Evolutionary conservation across 1,140 invertebrate genomes (phyloP).

Genomic region (Uloborus diversus): DNA sequence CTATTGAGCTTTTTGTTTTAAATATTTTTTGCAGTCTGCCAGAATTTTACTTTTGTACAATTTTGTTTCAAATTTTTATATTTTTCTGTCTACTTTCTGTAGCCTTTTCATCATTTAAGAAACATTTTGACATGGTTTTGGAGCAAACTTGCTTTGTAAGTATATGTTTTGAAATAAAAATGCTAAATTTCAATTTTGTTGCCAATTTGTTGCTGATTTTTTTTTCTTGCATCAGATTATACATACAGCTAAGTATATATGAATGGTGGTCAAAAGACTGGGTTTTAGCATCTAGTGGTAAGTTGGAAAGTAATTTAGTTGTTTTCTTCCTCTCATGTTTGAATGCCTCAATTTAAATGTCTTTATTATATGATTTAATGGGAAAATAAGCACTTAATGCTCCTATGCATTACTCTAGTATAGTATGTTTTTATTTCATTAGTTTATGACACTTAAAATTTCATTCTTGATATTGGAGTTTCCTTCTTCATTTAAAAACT

Average conservation of each 20-base stretch:
- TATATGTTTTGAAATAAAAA: constrained; percentile 7
- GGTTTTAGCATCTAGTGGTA: constrained; percentile 44
- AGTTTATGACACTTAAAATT: too few relatives aligned
- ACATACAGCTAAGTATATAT: constrained; percentile 45
- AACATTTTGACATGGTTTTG: constrained; percentile 52
- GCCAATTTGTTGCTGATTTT: neutral
- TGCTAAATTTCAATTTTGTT: neutral
- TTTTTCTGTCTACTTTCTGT: constrained; percentile 7
- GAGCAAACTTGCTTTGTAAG: constrained; percentile 56
- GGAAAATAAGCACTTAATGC: too few relatives aligned
- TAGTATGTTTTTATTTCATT: too few relatives aligned
- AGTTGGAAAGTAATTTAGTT: neutral
- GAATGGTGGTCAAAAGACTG: constrained; percentile 50
- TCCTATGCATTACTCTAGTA: too few relatives aligned
- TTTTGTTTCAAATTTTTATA: constrained; percentile 14
- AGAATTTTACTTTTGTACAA: constrained; percentile 25
- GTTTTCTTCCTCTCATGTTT: neutral
- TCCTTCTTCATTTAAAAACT: too few relatives aligned
- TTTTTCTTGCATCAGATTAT: constrained; percentile 48
- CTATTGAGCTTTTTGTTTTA: neutral
- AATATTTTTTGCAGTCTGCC: constrained; percentile 2
- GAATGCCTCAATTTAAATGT: neutral
- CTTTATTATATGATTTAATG: neutral
- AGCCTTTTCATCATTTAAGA: constrained; percentile 55
- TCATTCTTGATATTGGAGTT: too few relatives aligned